A percentile compares a stretch with the other conserved stretches of the same genome.
phyloP scores from a whole-genome alignment of 1,140 invertebrate genomes.

The Manduca sexta region DNA sequence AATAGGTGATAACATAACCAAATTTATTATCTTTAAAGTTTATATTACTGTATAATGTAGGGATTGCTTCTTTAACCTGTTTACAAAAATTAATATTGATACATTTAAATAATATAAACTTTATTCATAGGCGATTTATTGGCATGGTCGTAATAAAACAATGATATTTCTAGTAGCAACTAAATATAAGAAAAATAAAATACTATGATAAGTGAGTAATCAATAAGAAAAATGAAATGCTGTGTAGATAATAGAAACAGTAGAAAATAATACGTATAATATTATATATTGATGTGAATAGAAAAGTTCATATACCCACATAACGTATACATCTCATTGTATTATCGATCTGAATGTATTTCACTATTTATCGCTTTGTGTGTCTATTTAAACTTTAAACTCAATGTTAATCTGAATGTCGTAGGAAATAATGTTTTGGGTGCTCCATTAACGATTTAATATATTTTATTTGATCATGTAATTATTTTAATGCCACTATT shows the following conservation, averaged over 20 bases:
- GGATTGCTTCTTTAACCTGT: too few species aligned
- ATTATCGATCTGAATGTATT: too few species aligned
- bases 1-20: too few species aligned
- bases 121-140: too few species aligned
- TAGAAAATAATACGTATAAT: constrained; percentile 35
- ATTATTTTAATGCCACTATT: constrained; percentile 19
- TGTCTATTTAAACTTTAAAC: background rate
- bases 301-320: constrained; percentile 65
- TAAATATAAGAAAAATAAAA: background rate
- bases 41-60: too few species aligned
- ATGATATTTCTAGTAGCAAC: too few species aligned
- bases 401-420: constrained; percentile 39
- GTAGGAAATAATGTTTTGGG: constrained; percentile 21
- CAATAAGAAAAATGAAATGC: constrained; percentile 57
- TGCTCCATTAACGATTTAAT: constrained; percentile 40
- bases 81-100: too few species aligned
- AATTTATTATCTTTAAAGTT: too few species aligned
- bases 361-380: background rate
- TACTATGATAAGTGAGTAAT: background rate
- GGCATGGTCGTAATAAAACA: too few species aligned
- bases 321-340: too few species aligned
- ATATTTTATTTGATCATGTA: constrained; percentile 7
- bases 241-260: constrained; percentile 74
- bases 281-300: constrained; percentile 1
- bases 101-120: too few species aligned